Percentiles rank a stretch among this genome's conserved stretches.
Conservation (phyloP, 2,888 invertebrate genomes). For the Hirtodrosophila trivittata region DNA sequence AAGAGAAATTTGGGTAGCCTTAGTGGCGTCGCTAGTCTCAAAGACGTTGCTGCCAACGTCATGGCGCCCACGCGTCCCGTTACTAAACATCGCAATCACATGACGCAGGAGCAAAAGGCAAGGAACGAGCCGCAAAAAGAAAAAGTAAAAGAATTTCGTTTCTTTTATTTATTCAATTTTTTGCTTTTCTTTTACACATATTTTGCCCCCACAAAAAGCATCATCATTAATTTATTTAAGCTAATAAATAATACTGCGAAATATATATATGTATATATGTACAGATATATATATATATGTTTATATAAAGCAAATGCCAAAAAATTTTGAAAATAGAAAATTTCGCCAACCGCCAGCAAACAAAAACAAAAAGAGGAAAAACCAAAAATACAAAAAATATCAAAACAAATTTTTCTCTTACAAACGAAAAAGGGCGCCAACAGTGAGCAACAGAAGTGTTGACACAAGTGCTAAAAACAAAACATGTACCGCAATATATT, state of each 20-base stretch:
- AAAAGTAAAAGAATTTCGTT: too few relatives aligned
- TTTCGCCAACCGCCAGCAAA: conserved; percentile 42
- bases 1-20: conserved; percentile 33
- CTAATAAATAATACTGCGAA: conserved; percentile 30
- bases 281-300: conserved; percentile 11
- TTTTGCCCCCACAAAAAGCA: conserved; percentile 30
- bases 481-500: neutral
- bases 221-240: conserved; percentile 55
- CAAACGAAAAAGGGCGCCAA: conserved; percentile 42
- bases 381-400: conserved; percentile 5
- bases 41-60: conserved; percentile 58
- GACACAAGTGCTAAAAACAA: conserved; percentile 34
- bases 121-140: conserved; percentile 15
- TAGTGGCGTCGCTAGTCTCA: conserved; percentile 27
- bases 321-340: conserved; percentile 47
- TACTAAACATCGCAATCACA: conserved; percentile 55
- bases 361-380: conserved; percentile 10
- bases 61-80: conserved; percentile 65
- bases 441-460: conserved; percentile 29
- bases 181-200: conserved; percentile 5
- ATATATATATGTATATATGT: conserved; percentile 10
- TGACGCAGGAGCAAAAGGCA: conserved; percentile 58
- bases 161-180: conserved; percentile 7
- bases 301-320: neutral
- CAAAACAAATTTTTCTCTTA: conserved; percentile 24